Evolutionary conservation across 2,888 invertebrate genomes (phyloP).

Genomic region (Ernsta delagoae): DNA sequence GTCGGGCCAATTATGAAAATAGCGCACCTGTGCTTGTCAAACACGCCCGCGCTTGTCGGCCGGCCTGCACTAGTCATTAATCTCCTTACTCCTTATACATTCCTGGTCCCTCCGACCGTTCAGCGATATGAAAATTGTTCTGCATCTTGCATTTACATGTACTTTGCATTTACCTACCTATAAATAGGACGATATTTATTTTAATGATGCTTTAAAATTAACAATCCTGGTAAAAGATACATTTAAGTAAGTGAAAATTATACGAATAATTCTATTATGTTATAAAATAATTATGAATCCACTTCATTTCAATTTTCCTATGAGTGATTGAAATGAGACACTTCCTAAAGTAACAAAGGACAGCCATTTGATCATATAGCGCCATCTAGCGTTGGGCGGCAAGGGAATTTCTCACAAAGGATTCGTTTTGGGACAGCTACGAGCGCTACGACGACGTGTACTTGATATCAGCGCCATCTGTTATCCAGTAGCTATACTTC

Average conservation of each 20-base stretch:
- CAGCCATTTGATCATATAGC: background rate
- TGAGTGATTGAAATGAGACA: background rate
- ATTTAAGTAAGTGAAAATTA: no score
- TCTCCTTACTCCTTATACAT: slow-evolving; percentile 78
- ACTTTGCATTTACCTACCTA: no score
- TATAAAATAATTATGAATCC: no score
- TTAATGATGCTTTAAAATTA: no score
- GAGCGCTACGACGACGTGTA: background rate
- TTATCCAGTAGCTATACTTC: background rate
- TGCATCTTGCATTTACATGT: slow-evolving; percentile 38
- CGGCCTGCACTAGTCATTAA: slow-evolving; percentile 72
- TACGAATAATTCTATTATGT: no score
- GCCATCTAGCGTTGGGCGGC: slow-evolving; percentile 49
- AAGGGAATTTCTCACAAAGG: background rate
- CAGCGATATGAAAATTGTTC: slow-evolving; percentile 56
- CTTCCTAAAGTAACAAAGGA: background rate
- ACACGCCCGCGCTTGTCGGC: slow-evolving; percentile 79
- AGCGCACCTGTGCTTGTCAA: slow-evolving; percentile 84
- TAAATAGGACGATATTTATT: no score
- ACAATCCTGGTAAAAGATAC: no score
- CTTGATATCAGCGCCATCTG: background rate
- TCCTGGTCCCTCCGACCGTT: slow-evolving; percentile 66
- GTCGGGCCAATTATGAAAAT: slow-evolving; percentile 84
- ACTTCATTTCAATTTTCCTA: no score
- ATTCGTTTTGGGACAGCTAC: background rate